Conservation (phyloP, 2,113 vertebrate species). For the Leptobrachium ailaonicum region DNA sequence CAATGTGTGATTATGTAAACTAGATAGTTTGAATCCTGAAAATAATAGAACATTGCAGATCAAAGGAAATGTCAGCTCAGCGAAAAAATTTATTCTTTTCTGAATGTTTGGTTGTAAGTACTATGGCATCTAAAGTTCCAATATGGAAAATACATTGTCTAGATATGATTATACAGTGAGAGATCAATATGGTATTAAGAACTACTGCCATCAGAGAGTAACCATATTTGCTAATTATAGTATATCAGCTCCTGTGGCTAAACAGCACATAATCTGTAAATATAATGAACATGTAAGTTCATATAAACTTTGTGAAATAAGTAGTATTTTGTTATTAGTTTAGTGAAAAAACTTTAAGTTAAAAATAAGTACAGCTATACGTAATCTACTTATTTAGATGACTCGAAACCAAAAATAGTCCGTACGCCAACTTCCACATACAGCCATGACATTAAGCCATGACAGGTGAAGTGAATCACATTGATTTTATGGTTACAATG, state of each 20-base stretch:
- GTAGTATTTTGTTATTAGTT: no score
- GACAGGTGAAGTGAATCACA: no score
- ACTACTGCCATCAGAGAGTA: constrained; percentile 33
- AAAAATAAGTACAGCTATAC: no score
- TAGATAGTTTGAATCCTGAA: neutral
- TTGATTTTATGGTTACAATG: no score
- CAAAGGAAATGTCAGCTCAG: constrained; percentile 27
- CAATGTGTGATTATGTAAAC: neutral
- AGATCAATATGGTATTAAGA: constrained; percentile 42
- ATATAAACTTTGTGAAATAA: constrained; percentile 27
- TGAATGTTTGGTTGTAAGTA: constrained; percentile 34
- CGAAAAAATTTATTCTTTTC: constrained; percentile 23
- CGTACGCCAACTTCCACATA: no score
- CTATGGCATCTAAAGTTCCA: constrained; percentile 42
- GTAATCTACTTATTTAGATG: no score
- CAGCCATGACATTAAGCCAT: no score
- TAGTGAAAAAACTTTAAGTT: no score
- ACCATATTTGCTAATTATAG: constrained; percentile 42
- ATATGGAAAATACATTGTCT: constrained; percentile 45
- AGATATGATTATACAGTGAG: constrained; percentile 40
- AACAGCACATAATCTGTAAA: constrained; percentile 21
- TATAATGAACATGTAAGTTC: constrained; percentile 10
- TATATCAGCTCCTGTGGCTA: constrained; percentile 29
- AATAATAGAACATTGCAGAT: neutral
- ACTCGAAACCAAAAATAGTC: no score